Base-by-base conservation (phyloP, 2,797 vertebrate genomes). In the Philypnodon macrostomus region DNA sequence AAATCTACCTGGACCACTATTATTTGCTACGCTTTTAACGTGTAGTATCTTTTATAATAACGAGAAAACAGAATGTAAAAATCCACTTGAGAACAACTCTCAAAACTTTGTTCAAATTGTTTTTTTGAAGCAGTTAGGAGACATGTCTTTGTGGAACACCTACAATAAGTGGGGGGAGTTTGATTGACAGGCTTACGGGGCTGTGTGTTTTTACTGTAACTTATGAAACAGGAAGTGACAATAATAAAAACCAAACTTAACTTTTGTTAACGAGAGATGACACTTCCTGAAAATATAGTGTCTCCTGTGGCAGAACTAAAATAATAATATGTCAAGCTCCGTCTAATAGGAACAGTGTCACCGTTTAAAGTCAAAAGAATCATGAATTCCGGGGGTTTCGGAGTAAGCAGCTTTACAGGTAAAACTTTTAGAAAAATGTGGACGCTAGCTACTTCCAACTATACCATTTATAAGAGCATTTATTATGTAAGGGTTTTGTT, bases 81-180 rank as follows among this genome's bases (percentile, higher is more conserved):
- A 29, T 29, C 27, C 27, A 29, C 4, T 29, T 29, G 27, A 10
- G 27, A 29, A 11, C 7, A 11, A 29, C 27, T 29, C 10, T 29
- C 27, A n/a, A n/a, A n/a, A n/a, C 9, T 10, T 10, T 10, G 9
- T 29, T 3, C 4, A 29, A 3, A 10, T 29, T 29, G 9, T 8
- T 29, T 12, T 10, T 3, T 29, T 10, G 3, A 29, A 29, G 27
- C 10, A 34, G 35, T 18, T 37, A 21, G 13, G 23, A 19, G n/a
- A 40, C 14, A 24, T 4, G 14, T 13, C 21, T 12, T 21, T 38
- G 35, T 18, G 10, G 17, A 19, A 5, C 17, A 3, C 10, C 18
- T 21, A 38, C n/a, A 41, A 12, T 21, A 34, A 34, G 44, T 47
- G 31, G 19, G 44, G 12, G 19, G 18, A 26, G 31, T n/a, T 16